These are phyloP conservation scores for Rhorus exstirpatorius DNA, from an alignment of 2,888 invertebrate species.

Conservation along the genomic window DNA sequence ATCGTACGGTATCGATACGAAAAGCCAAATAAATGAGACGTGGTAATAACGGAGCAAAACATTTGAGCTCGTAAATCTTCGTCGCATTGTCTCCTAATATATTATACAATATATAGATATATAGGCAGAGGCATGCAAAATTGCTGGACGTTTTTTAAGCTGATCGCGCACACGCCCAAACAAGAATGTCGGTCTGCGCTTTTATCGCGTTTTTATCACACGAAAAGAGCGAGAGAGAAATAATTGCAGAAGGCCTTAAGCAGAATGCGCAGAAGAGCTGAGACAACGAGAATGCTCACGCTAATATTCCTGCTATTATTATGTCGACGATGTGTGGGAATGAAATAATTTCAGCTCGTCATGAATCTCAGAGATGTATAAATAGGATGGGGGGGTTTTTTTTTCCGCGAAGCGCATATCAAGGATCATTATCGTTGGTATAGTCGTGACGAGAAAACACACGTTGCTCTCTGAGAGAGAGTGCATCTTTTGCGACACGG, in stretches of 20 bases:
- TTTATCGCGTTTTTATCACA: slow-evolving; percentile 76
- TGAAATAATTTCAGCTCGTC: slow-evolving; percentile 76
- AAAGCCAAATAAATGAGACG: too few species aligned
- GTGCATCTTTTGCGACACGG: slow-evolving; percentile 39
- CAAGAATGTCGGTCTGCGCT: slow-evolving; percentile 74
- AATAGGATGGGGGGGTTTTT: slow-evolving; percentile 69
- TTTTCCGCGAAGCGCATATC: slow-evolving; percentile 56
- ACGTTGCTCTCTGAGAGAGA: slow-evolving; percentile 1
- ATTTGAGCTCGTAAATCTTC: too few species aligned
- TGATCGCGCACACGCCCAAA: slow-evolving; percentile 75
- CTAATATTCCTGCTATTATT: slow-evolving; percentile 49
- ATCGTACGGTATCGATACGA: too few species aligned
- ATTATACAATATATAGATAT: too few species aligned
- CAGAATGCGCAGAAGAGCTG: slow-evolving; percentile 41
- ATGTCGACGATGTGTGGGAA: slow-evolving; percentile 75
- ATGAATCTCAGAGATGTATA: slow-evolving; percentile 77
- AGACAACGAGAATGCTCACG: slow-evolving; percentile 35
- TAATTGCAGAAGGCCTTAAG: slow-evolving; percentile 1
- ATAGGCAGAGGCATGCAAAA: slow-evolving; percentile 6
- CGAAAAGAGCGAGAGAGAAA: slow-evolving; percentile 42
- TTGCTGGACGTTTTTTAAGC: slow-evolving; percentile 69
- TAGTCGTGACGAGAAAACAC: slow-evolving; percentile 25
- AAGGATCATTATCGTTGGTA: slow-evolving; percentile 37
- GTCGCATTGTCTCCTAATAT: too few species aligned
- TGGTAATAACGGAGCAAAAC: too few species aligned